Evolutionary conservation across 92 coral and sea anemone species (phyloP), one percentile per base, ranked within the genome.

Genomic region (Galaxea fascicularis): DNA sequence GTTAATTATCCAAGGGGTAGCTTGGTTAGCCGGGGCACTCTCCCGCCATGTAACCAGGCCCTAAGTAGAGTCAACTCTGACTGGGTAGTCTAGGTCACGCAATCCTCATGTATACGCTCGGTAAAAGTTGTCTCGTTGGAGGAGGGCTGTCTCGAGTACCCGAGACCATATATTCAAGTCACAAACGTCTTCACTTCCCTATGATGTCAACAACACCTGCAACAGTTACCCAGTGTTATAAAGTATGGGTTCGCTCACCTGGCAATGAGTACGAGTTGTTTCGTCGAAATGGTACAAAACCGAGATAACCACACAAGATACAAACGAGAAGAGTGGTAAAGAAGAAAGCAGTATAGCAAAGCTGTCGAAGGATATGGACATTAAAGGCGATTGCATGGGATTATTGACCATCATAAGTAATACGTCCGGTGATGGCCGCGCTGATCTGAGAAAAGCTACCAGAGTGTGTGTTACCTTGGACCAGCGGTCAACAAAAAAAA

Each of bases 261-360:
- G 79, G 60, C 98, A 95, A 28, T 95, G 98, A 4, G 98, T 92
- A 71, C 85, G 86, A 20, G 98, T 95, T n/a, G 86, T 90, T 46
- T 82, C 88, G 20, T 95, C 89, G 73, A 89, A 92, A 79, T 95
- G 94, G 64, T 82, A 90, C 14, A 88, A 78, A 27, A 95, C n/a
- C 4, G 98, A 89, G 25, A 91, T 71, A 18, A 74, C 12, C 53
- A 94, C 93, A 73, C 95, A 93, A 28, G 87, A 82, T 8, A 72
- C 54, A 30, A 84, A 71, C 3, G 92, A 93, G 39, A 90, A 65
- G 0, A 95, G 80, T 9, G 98, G 95, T 57, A 95, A 74, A 45
- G 70, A 13, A 22, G 71, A 79, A 12, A 78, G 65, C 24, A 44
- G 44, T 8, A 78, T n/a, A 12, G 82, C 71, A 16, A 78, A 78